phyloP scores from a whole-genome alignment of 1,140 invertebrate genomes.

The Conopomorpha cramerella region DNA sequence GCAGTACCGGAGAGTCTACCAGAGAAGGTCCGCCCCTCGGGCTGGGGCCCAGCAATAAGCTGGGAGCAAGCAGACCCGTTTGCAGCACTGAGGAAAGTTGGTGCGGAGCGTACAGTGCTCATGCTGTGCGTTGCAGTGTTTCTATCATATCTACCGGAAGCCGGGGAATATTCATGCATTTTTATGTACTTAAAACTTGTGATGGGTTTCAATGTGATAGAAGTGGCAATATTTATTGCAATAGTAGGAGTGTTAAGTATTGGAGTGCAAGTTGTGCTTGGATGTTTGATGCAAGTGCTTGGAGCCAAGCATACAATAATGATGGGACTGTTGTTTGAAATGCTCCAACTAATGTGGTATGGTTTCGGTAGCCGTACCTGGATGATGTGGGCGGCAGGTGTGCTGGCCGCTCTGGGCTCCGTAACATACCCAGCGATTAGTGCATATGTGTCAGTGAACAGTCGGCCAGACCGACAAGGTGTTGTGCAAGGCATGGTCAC shows the following conservation, averaged over 20 bases:
- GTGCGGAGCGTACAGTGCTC: constrained; percentile 93
- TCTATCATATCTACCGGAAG: constrained; percentile 97
- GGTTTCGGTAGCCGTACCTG: constrained; percentile 76
- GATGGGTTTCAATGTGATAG: constrained; percentile 93
- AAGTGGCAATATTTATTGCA: constrained; percentile 97
- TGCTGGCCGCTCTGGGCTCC: constrained; percentile 91
- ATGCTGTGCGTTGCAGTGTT: constrained; percentile 97
- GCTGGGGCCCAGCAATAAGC: constrained; percentile 82
- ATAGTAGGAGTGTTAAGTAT: constrained; percentile 96
- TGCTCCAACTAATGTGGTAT: constrained; percentile 96
- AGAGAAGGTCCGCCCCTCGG: constrained; percentile 84
- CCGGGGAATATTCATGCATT: constrained; percentile 98
- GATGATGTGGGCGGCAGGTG: constrained; percentile 99
- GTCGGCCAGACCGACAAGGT: constrained; percentile 95
- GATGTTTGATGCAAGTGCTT: constrained; percentile 81
- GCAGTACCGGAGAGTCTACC: constrained; percentile 97
- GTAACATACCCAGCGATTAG: constrained; percentile 99
- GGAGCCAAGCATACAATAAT: constrained; percentile 98
- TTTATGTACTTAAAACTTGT: constrained; percentile 99
- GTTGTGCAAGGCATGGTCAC: constrained; percentile 99
- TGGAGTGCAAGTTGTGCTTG: constrained; percentile 89
- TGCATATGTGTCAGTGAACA: constrained; percentile 97
- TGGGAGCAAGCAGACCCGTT: constrained; percentile 99
- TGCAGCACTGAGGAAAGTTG: constrained; percentile 88
- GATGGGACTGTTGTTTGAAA: constrained; percentile 94